Evolutionary conservation across 2,113 vertebrate species (phyloP).

Genomic region (Pyxicephalus adspersus): DNA sequence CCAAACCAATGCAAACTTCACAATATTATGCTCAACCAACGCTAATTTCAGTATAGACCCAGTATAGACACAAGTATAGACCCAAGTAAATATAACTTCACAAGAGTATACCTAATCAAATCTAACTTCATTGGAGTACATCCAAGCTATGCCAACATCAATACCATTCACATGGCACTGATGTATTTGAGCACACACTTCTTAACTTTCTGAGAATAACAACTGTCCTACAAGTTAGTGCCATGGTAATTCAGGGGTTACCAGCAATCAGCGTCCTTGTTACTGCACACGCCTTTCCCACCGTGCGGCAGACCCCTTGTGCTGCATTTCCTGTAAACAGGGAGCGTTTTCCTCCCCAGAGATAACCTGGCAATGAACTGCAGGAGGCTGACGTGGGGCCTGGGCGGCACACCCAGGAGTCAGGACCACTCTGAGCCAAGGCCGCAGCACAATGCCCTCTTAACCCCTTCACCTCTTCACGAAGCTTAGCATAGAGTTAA

Average conservation of each 20-base stretch:
- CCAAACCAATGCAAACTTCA: no score
- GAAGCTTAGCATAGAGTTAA: constrained; percentile 8
- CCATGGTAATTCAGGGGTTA: constrained; percentile 28
- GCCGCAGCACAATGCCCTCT: constrained; percentile 19
- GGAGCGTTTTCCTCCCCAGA: constrained; percentile 82
- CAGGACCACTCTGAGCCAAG: constrained; percentile 59
- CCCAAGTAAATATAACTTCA: no score
- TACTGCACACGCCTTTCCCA: constrained; percentile 45
- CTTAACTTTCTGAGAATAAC: no score
- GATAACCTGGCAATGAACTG: constrained; percentile 85
- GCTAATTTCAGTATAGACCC: no score
- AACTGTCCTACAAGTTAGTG: no score
- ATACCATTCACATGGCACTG: no score
- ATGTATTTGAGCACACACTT: no score
- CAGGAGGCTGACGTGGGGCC: constrained; percentile 70
- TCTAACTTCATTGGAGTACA: no score
- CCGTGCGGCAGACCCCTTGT: constrained; percentile 65
- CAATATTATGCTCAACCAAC: no score
- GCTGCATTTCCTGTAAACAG: constrained; percentile 96
- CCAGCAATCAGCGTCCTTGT: constrained; percentile 36
- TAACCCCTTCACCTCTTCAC: constrained; percentile 19
- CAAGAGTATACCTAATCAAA: no score
- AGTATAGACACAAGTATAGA: no score
- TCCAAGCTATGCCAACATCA: no score
- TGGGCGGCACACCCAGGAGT: constrained; percentile 70